These are phyloP conservation scores for Oryzias curvinotus DNA, from an alignment of 2,113 vertebrate species.

Conservation along the genomic window DNA sequence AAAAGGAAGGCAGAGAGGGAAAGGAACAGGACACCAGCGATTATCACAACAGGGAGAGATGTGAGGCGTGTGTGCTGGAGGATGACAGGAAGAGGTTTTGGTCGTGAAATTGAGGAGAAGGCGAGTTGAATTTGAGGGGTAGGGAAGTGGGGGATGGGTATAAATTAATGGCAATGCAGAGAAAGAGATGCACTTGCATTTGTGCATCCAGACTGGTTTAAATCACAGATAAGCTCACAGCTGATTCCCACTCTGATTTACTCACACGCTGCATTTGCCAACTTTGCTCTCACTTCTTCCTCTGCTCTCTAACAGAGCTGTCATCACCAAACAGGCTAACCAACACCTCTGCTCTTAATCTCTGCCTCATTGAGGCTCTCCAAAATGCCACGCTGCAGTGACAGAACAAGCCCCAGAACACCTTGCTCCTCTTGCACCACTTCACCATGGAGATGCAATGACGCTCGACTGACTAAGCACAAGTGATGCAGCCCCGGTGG, in stretches of 20 bases:
- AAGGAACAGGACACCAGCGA: slow-evolving; percentile 36
- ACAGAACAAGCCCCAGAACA: slow-evolving; percentile 50
- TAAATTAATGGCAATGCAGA: slow-evolving; percentile 29
- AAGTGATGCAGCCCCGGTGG: slow-evolving; percentile 47
- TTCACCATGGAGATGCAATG: slow-evolving; percentile 51
- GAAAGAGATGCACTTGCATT: slow-evolving; percentile 24
- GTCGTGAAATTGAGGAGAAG: slow-evolving; percentile 28
- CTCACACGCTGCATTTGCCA: slow-evolving; percentile 28
- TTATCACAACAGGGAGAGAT: slow-evolving; percentile 30
- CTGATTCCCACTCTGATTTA: slow-evolving; percentile 57
- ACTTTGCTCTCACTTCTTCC: slow-evolving; percentile 41
- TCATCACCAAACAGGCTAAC: slow-evolving; percentile 36
- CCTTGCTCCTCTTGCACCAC: slow-evolving; percentile 61
- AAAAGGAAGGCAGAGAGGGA: slow-evolving; percentile 43
- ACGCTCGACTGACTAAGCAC: slow-evolving; percentile 45
- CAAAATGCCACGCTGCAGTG: slow-evolving; percentile 42
- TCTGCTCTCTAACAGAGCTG: slow-evolving; percentile 38
- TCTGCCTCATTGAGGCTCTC: slow-evolving; percentile 62
- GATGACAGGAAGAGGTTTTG: slow-evolving; percentile 32
- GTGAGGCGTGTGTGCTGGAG: slow-evolving; percentile 25
- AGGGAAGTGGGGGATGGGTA: slow-evolving; percentile 62
- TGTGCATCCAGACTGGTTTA: slow-evolving; percentile 48
- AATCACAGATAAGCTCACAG: slow-evolving; percentile 57
- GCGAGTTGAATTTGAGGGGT: slow-evolving; percentile 31
- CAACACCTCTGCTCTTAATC: slow-evolving; percentile 29